Evolutionary conservation across 2,113 vertebrate species (phyloP).

Genomic region (Leucopternis melanops): DNA sequence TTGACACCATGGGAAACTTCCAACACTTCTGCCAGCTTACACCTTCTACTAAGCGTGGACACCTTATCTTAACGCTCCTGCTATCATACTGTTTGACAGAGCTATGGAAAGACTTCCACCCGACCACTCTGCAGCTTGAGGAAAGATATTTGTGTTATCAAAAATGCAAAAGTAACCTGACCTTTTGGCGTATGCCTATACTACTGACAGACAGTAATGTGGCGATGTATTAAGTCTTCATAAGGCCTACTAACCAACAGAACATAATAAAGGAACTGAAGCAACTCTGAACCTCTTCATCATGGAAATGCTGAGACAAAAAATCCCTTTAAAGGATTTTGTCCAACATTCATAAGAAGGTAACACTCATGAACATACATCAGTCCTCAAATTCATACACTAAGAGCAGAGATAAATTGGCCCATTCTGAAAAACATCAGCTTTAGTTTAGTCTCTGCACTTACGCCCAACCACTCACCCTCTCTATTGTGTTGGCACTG

Average conservation of each 20-base stretch:
- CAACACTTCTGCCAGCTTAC: not conserved
- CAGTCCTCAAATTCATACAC: not conserved
- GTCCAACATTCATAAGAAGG: not conserved
- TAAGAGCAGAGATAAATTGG: not conserved
- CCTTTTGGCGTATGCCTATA: not conserved
- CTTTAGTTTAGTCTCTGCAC: not conserved
- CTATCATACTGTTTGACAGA: not conserved
- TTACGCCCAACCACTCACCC: not conserved
- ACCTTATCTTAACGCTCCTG: not conserved
- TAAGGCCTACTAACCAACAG: not conserved
- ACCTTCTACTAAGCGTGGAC: accelerated
- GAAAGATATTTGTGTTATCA: not conserved
- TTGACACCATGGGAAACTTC: not conserved
- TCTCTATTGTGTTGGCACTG: accelerated
- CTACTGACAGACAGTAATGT: not conserved
- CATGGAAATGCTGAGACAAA: not conserved
- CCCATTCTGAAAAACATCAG: not conserved
- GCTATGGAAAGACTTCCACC: not conserved
- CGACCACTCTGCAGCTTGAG: not conserved
- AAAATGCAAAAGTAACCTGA: not conserved
- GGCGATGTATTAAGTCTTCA: not conserved
- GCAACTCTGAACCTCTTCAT: not conserved
- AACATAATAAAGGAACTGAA: not conserved
- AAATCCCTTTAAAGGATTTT: not conserved
- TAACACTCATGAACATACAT: not conserved